phyloP scores from a whole-genome alignment of 2,113 vertebrate species.

The Coptodon bakossiorum region DNA sequence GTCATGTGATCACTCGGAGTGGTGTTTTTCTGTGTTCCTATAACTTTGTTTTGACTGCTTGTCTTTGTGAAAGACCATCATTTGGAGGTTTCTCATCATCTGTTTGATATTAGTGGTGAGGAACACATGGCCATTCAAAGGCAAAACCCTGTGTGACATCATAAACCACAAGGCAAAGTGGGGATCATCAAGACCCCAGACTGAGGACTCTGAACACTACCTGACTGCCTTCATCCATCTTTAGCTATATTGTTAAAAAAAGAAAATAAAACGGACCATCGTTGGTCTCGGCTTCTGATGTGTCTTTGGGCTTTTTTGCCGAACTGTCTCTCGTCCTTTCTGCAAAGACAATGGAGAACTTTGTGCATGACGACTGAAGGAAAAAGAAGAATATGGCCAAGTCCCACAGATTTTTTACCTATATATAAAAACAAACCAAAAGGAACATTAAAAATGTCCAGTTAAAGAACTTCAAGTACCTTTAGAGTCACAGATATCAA shows the following conservation, averaged over 20 bases:
- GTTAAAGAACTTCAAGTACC: conserved; percentile 30
- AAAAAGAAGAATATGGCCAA: neutral
- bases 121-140: conserved; percentile 78
- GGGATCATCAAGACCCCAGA: conserved; percentile 60
- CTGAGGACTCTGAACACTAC: conserved; percentile 50
- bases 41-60: conserved; percentile 78
- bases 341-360: neutral
- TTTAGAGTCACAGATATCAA: conserved; percentile 47
- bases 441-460: neutral
- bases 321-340: neutral
- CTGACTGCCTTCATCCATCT: conserved; percentile 50
- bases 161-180: conserved; percentile 69
- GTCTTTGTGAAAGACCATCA: conserved; percentile 76
- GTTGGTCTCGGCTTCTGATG: neutral
- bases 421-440: neutral
- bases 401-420: neutral
- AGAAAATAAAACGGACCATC: neutral
- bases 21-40: conserved; percentile 69
- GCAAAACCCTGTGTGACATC: conserved; percentile 73
- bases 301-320: neutral
- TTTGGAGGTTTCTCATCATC: conserved; percentile 75
- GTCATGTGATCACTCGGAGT: conserved; percentile 55
- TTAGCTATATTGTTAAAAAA: neutral
- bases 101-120: conserved; percentile 81
- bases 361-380: neutral